These are phyloP conservation scores for Poeciliopsis infans DNA, from an alignment of 2,797 vertebrate species.

Conservation along the genomic window DNA sequence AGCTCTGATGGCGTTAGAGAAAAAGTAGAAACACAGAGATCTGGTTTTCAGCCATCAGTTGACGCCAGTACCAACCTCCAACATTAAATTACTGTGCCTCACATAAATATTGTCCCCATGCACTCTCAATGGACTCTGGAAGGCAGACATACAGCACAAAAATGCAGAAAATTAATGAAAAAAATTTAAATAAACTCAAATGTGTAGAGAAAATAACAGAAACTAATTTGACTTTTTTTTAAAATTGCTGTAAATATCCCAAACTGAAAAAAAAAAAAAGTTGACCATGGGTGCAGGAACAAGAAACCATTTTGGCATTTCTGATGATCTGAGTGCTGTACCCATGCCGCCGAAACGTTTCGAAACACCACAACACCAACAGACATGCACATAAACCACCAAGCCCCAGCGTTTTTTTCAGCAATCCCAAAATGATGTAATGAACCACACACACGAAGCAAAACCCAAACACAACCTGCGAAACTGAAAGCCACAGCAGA, in stretches of 20 bases:
- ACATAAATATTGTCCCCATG: constrained; percentile 99
- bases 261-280: constrained; percentile 20
- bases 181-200: constrained; percentile 3
- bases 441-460: constrained; percentile 30
- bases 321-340: constrained; percentile 12
- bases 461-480: constrained; percentile 55
- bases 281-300: constrained; percentile 37
- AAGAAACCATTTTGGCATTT: constrained; percentile 12
- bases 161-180: constrained; percentile 39
- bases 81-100: constrained; percentile 99
- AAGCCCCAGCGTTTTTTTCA: constrained; percentile 33
- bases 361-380: constrained; percentile 31
- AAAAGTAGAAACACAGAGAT: constrained; percentile 65
- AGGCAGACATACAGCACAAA: constrained; percentile 77
- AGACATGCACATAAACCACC: constrained; percentile 29
- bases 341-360: constrained; percentile 26
- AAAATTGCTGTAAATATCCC: neutral
- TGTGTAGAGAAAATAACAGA: neutral
- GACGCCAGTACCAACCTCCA: constrained; percentile 96
- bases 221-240: neutral
- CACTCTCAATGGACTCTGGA: constrained; percentile 98
- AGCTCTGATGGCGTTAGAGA: constrained; percentile 72
- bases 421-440: constrained; percentile 16
- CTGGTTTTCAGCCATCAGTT: constrained; percentile 60
- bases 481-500: constrained; percentile 54